phyloP scores from a whole-genome alignment of 2,888 invertebrate species.

The Machimus rusticus region DNA sequence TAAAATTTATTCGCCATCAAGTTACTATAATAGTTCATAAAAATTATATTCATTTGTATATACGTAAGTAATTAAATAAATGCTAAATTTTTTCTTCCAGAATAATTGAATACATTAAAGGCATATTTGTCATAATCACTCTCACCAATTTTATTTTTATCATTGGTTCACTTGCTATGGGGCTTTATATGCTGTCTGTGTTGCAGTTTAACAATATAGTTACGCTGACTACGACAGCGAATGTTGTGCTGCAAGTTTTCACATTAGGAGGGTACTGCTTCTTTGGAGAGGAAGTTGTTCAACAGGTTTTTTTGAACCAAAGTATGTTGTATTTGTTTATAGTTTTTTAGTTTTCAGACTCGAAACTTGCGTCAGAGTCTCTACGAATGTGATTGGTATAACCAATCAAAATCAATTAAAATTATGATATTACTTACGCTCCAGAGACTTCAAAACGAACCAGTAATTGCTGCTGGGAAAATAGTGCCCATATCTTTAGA shows the following conservation, averaged over 20 bases:
- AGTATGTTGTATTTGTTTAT: neutral
- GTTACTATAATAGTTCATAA: no score
- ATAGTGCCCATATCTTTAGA: no score
- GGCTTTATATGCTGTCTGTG: neutral
- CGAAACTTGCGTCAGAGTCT: no score
- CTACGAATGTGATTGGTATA: no score
- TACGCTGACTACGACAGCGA: neutral
- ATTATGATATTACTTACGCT: no score
- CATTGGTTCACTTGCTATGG: neutral
- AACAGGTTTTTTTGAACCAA: neutral
- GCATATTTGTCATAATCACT: neutral
- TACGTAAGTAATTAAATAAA: neutral
- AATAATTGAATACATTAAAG: neutral
- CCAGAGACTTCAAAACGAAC: no score
- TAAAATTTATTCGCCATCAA: no score
- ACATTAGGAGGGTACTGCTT: neutral
- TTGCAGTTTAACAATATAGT: neutral
- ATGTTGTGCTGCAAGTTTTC: neutral
- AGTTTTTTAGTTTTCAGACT: no score
- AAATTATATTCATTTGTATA: no score
- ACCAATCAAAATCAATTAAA: no score
- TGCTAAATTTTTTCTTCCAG: neutral
- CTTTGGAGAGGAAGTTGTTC: neutral
- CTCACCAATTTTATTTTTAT: neutral
- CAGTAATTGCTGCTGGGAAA: no score